These are phyloP conservation scores for Falcaria lacertinaria DNA, from an alignment of 2,888 invertebrate genomes.

Conservation along the genomic window DNA sequence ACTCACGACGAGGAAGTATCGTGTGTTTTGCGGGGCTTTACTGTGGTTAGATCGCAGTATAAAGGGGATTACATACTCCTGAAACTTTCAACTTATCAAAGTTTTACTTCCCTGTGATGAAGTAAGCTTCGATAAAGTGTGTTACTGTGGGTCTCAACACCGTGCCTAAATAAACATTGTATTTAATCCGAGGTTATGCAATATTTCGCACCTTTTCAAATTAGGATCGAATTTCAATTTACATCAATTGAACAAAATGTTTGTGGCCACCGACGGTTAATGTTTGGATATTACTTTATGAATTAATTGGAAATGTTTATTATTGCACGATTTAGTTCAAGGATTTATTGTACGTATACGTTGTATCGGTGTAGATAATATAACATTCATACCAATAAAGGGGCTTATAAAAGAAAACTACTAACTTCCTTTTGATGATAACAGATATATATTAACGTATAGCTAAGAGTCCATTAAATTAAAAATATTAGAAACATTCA, in stretches of 20 bases:
- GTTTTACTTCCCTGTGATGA: constrained; percentile 14
- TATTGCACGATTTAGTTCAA: no score
- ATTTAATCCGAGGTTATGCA: not conserved
- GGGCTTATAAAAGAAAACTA: no score
- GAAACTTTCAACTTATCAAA: constrained; percentile 27
- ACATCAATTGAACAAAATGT: not conserved
- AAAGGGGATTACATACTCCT: constrained; percentile 21
- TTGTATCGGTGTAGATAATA: no score
- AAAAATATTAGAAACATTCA: no score
- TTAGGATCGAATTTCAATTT: not conserved
- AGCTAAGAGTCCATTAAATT: no score
- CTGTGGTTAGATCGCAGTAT: constrained; percentile 10
- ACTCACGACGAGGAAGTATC: not conserved
- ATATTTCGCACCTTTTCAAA: not conserved
- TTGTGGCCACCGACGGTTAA: no score
- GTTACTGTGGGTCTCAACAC: constrained; percentile 12
- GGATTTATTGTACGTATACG: no score
- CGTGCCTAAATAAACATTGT: constrained; percentile 19
- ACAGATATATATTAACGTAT: no score
- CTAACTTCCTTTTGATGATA: no score
- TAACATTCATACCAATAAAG: no score
- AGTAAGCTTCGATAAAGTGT: constrained; percentile 8
- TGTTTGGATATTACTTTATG: no score
- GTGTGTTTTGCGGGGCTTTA: not conserved
- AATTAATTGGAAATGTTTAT: no score